Conservation (phyloP, 2,888 invertebrate species). For the Dermolepida albohirtum region DNA sequence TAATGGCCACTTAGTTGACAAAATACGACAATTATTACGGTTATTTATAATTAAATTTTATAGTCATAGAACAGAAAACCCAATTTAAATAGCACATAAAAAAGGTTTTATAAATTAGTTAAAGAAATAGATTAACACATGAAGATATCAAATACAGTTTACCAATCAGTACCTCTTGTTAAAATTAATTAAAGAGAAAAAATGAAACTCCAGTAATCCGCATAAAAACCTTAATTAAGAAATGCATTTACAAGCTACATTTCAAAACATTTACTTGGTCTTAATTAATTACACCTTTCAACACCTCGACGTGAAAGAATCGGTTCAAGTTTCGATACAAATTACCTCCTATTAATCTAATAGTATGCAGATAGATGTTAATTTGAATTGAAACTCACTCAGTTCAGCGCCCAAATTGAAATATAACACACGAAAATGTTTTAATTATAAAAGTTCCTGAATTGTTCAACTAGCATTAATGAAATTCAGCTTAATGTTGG, state of each 20-base stretch:
- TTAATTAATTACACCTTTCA: constrained; percentile 30
- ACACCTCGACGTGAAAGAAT: constrained; percentile 28
- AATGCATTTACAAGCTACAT: constrained; percentile 9
- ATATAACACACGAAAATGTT: constrained; percentile 15
- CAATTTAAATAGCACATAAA: too few species aligned
- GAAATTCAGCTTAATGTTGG: constrained; percentile 6
- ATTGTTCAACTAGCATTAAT: constrained; percentile 30
- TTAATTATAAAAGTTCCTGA: constrained; percentile 32
- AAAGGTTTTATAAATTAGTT: too few species aligned
- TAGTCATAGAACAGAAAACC: too few species aligned
- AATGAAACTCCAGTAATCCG: neutral
- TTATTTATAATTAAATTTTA: too few species aligned
- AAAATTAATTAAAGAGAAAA: constrained; percentile 9
- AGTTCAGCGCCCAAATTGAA: constrained; percentile 21
- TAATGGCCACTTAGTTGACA: too few species aligned
- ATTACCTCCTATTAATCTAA: constrained; percentile 21
- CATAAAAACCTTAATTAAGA: constrained; percentile 5
- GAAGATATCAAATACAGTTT: too few species aligned
- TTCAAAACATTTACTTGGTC: constrained; percentile 7
- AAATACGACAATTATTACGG: too few species aligned
- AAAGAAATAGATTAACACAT: too few species aligned
- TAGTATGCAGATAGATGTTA: constrained; percentile 13
- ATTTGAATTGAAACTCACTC: constrained; percentile 20
- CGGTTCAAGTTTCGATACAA: constrained; percentile 25
- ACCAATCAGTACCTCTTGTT: neutral